phyloP scores from a whole-genome alignment of 2,888 invertebrate genomes.

The Chironomus riparius region DNA sequence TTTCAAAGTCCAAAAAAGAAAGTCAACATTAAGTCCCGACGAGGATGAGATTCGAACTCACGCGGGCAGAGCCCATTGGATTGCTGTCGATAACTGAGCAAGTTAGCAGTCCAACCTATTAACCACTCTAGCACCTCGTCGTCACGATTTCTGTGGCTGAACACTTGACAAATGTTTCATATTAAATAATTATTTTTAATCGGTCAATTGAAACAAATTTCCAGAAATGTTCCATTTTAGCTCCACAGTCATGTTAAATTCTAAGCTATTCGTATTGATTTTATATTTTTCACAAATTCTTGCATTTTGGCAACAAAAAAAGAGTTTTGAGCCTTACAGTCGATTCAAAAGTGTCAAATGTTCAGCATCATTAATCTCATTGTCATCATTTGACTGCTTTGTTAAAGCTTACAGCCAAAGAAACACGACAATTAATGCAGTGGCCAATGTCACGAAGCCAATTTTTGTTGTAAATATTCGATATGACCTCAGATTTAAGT shows the following conservation, averaged over 20 bases:
- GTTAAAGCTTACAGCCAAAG: neutral
- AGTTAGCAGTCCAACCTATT: slow-evolving; percentile 10
- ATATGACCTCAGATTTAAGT: neutral
- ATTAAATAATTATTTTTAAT: too few species aligned
- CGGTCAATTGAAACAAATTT: too few species aligned
- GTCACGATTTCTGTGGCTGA: neutral
- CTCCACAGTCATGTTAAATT: too few species aligned
- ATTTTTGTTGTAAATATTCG: neutral
- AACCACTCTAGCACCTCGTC: slow-evolving; percentile 15
- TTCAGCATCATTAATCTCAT: neutral
- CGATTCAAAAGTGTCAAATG: neutral
- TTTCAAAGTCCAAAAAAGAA: slow-evolving; percentile 1
- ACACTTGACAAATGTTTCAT: neutral
- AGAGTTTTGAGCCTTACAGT: neutral
- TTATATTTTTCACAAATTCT: too few species aligned
- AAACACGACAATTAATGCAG: neutral
- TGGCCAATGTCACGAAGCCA: neutral
- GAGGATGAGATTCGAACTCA: slow-evolving; percentile 20
- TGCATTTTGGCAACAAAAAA: too few species aligned
- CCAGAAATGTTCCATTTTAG: too few species aligned
- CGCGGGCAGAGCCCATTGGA: slow-evolving; percentile 12
- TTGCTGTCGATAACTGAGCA: neutral
- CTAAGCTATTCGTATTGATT: too few species aligned
- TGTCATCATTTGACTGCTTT: neutral
- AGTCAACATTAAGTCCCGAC: neutral